Percentiles rank a stretch among this genome's conserved stretches.
phyloP scores from a whole-genome alignment of 2,797 vertebrate species.

The Helicolenus hilgendorfi region DNA sequence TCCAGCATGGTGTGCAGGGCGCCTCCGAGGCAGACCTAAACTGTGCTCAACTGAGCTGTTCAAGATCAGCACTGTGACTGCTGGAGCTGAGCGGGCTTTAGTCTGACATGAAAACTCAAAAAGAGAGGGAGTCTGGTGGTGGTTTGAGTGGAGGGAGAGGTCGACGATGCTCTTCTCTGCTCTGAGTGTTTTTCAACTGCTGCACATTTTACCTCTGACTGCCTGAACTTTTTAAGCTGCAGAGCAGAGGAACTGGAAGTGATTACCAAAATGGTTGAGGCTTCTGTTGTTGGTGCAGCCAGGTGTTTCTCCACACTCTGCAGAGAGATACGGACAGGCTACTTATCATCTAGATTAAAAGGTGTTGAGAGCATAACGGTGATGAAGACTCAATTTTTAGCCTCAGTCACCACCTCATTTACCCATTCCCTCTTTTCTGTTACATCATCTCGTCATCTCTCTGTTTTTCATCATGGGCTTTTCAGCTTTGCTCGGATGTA shows the following conservation, averaged over 20 bases:
- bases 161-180: constrained; percentile 5
- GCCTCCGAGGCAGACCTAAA: constrained; percentile 43
- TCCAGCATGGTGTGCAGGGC: constrained; percentile 38
- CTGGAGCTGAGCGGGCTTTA: constrained; percentile 31
- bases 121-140: background rate
- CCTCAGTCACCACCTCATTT: constrained; percentile 30
- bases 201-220: constrained; percentile 50
- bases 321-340: constrained; percentile 3
- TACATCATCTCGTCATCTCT: background rate
- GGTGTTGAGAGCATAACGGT: background rate
- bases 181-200: constrained; percentile 17
- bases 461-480: constrained; percentile 13
- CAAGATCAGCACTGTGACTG: constrained; percentile 37
- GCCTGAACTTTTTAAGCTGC: constrained; percentile 23
- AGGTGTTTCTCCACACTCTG: constrained; percentile 50
- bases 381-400: background rate
- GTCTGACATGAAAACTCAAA: background rate
- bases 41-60: constrained; percentile 52
- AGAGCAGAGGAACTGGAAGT: constrained; percentile 52
- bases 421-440: background rate
- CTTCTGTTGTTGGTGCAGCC: constrained; percentile 54
- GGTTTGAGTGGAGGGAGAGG: constrained; percentile 6
- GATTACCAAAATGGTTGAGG: constrained; percentile 46
- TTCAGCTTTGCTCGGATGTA: constrained; percentile 14
- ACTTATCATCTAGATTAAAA: constrained; percentile 21